A percentile compares a stretch with the other conserved stretches of the same genome.
Conservation (phyloP, 2,113 vertebrate genomes). For the Engystomops pustulosus region DNA sequence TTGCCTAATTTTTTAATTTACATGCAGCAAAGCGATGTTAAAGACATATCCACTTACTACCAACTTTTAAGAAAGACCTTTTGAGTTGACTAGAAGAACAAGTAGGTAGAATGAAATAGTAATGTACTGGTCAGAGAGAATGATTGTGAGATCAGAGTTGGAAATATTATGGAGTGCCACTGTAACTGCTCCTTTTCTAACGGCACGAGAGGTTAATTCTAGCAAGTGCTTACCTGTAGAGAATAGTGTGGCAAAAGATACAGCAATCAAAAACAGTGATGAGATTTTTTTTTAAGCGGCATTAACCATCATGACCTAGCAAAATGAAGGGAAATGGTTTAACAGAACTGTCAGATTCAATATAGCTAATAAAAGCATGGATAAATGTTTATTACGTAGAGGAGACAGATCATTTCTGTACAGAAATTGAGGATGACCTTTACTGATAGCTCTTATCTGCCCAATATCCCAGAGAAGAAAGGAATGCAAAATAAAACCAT, state of each 20-base stretch:
- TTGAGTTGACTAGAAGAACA: background rate
- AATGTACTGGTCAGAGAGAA: background rate
- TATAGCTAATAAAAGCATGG: slow-evolving; percentile 98
- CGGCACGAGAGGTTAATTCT: slow-evolving; percentile 68
- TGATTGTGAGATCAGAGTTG: background rate
- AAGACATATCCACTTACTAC: background rate
- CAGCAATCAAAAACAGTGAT: slow-evolving; percentile 83
- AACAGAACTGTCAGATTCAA: slow-evolving; percentile 99
- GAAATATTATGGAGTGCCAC: background rate
- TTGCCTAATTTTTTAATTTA: background rate
- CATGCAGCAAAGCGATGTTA: background rate
- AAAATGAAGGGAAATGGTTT: slow-evolving; percentile 94
- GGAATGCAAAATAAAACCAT: slow-evolving; percentile 66
- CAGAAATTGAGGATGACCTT: slow-evolving; percentile 99
- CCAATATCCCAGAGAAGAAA: slow-evolving; percentile 82
- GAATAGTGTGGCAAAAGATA: slow-evolving; percentile 78
- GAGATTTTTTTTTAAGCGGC: slow-evolving; percentile 88
- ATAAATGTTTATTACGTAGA: slow-evolving; percentile 99
- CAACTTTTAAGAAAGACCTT: background rate
- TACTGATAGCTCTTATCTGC: slow-evolving; percentile 92
- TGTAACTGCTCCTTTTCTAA: background rate
- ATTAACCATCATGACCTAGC: slow-evolving; percentile 95
- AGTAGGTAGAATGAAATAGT: background rate
- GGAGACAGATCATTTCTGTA: slow-evolving; percentile 99
- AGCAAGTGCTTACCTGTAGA: slow-evolving; percentile 79